Evolutionary conservation across 2,113 vertebrate species (phyloP).

Genomic region (Sinocyclocheilus grahami): DNA sequence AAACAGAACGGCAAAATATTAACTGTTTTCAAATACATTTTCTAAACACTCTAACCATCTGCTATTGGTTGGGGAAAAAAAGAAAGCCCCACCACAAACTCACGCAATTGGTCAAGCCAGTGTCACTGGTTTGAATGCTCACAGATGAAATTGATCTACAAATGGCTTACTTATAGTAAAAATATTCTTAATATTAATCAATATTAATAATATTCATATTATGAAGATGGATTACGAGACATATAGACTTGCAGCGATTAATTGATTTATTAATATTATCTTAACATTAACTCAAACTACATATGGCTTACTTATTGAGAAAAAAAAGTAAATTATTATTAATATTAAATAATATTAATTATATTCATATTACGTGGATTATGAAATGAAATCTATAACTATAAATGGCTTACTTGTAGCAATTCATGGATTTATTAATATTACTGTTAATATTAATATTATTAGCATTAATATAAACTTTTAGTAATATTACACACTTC

Average conservation of each 20-base stretch:
- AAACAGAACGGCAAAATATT: not conserved
- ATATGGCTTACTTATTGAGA: not conserved
- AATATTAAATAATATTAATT: not conserved
- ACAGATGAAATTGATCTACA: not conserved
- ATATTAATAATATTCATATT: not conserved
- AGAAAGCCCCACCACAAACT: not conserved
- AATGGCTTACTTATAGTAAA: not conserved
- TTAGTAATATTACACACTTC: constrained; percentile 7
- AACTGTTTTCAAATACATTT: not conserved
- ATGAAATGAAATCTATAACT: not conserved
- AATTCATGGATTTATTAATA: not conserved
- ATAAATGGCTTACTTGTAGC: not conserved
- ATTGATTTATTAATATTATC: not conserved
- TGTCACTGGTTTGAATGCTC: not conserved
- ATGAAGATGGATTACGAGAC: not conserved
- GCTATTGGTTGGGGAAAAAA: not conserved
- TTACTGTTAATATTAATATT: not conserved
- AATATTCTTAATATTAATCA: too few relatives aligned
- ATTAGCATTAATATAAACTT: not conserved
- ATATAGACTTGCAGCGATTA: not conserved
- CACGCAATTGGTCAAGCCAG: not conserved
- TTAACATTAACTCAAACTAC: not conserved
- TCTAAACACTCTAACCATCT: not conserved
- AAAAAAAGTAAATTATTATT: not conserved
- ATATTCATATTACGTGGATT: not conserved